phyloP scores from a whole-genome alignment of 2,113 vertebrate genomes.

The Narcine bancroftii region DNA sequence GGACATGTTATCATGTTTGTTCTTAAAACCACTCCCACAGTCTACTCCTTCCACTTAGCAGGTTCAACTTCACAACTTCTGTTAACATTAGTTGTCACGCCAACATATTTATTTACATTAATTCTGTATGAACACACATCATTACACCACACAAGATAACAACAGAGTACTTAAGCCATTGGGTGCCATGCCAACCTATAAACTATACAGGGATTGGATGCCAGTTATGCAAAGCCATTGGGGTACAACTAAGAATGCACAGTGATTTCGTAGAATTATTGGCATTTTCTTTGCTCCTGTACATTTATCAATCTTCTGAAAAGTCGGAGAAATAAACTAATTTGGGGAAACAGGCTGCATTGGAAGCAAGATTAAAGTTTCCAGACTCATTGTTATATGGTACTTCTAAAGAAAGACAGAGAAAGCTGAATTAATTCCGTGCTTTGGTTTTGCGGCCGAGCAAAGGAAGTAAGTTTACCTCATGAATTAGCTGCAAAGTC shows the following conservation, averaged over 20 bases:
- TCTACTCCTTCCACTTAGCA: neutral
- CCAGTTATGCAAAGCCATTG: neutral
- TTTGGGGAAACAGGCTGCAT: neutral
- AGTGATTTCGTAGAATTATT: neutral
- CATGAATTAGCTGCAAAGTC: neutral
- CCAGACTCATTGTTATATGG: neutral
- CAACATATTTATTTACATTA: neutral
- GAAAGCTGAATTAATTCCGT: neutral
- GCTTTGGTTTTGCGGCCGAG: neutral
- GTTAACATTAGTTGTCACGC: neutral
- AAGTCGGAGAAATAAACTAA: neutral
- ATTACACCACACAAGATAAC: neutral
- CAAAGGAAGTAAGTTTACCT: neutral
- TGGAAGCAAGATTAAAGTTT: neutral
- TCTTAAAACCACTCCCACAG: neutral
- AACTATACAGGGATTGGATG: neutral
- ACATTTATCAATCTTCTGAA: neutral
- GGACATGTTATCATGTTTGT: neutral
- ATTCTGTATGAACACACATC: neutral
- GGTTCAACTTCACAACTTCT: neutral
- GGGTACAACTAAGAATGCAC: neutral
- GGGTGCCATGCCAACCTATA: slow-evolving; percentile 19
- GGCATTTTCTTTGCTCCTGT: neutral
- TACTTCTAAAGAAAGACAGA: neutral
- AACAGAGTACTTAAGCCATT: neutral